Conservation (phyloP, 2,797 vertebrate genomes). For the Microtus californicus region DNA sequence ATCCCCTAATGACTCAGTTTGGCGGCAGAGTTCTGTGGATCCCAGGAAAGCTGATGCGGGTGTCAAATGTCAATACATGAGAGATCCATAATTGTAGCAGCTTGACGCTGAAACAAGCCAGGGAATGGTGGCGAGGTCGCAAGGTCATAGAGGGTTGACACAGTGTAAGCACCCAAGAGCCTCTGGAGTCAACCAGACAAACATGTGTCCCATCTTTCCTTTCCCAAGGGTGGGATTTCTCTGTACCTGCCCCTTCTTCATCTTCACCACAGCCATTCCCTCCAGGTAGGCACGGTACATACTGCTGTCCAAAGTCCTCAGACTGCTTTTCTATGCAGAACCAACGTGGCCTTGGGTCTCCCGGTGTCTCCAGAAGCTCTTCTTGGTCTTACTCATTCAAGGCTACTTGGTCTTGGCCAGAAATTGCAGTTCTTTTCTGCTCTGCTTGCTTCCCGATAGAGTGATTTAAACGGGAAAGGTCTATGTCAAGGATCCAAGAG, state of each 20-base stretch:
- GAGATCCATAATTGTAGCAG: conserved; percentile 85
- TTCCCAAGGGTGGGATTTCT: neutral
- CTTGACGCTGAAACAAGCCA: conserved; percentile 72
- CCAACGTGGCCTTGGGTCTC: neutral
- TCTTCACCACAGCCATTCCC: neutral
- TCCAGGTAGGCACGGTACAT: fast-evolving
- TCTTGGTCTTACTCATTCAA: conserved; percentile 10
- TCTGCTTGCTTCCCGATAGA: conserved; percentile 47
- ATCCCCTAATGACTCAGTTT: conserved; percentile 86
- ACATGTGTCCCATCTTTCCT: neutral
- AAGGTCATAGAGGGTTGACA: conserved; percentile 3
- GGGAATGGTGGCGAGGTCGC: conserved; percentile 65
- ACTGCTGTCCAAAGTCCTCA: neutral
- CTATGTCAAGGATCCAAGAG: conserved; percentile 51
- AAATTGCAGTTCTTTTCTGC: conserved; percentile 39
- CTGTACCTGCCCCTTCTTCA: neutral
- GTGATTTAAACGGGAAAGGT: conserved; percentile 1
- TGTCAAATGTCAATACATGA: conserved; percentile 89
- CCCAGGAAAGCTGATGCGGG: conserved; percentile 85
- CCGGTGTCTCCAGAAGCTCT: conserved; percentile 55
- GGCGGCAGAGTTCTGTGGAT: conserved; percentile 86
- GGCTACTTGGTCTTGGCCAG: conserved; percentile 13
- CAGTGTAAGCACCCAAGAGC: neutral
- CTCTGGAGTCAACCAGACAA: neutral
- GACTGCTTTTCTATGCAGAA: neutral